Evolutionary conservation across 2,888 invertebrate species (phyloP).

Genomic region (Calliopum simillimum): DNA sequence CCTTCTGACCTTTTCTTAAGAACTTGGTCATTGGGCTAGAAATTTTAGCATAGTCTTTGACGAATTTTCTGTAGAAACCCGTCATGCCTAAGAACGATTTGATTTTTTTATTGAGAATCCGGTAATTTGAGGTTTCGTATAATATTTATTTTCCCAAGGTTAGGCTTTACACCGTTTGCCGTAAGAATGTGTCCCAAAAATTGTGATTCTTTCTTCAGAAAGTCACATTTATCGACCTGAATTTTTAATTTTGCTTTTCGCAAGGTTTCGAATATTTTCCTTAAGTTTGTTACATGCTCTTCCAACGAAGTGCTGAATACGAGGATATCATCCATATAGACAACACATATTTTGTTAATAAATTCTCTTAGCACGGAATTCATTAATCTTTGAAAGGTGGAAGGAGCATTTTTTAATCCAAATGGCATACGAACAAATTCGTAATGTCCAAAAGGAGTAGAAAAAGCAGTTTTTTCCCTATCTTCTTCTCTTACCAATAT

Average conservation of each 20-base stretch:
- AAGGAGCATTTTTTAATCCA: conserved; percentile 10
- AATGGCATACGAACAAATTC: conserved; percentile 27
- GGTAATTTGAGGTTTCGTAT: conserved; percentile 46
- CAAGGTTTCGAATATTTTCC: conserved; percentile 15
- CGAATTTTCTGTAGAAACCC: conserved; percentile 50
- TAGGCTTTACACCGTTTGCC: conserved; percentile 51
- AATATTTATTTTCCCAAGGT: conserved; percentile 46
- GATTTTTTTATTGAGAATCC: no score
- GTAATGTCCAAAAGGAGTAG: conserved; percentile 18
- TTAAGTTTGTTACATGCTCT: conserved; percentile 4
- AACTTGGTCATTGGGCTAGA: conserved; percentile 35
- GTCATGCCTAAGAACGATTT: no score
- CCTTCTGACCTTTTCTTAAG: conserved; percentile 17
- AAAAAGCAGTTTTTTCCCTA: conserved; percentile 32
- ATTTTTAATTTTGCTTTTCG: conserved; percentile 33
- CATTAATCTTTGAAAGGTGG: conserved; percentile 31
- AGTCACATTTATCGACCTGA: conserved; percentile 35
- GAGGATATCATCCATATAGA: no score
- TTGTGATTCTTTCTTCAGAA: conserved; percentile 45
- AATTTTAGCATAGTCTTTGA: conserved; percentile 43
- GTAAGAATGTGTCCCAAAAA: conserved; percentile 45
- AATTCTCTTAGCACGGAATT: conserved; percentile 17
- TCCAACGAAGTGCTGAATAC: no score
- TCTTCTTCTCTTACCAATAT: conserved; percentile 24
- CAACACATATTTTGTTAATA: conserved; percentile 32